These are phyloP conservation scores for Caradrina clavipalpis DNA, from an alignment of 2,888 invertebrate species.

Conservation along the genomic window DNA sequence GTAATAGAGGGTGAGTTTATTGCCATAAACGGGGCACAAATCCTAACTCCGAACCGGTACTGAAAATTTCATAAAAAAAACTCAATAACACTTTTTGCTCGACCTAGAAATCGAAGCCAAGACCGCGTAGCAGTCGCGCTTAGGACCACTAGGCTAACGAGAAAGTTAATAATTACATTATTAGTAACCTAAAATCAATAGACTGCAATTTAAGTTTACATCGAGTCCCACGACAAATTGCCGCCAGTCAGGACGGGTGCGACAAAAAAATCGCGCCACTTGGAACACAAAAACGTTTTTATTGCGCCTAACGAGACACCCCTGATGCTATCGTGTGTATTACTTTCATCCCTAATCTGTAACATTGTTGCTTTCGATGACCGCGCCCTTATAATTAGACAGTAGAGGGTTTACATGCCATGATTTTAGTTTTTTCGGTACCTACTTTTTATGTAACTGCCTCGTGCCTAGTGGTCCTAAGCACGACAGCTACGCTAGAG, in stretches of 20 bases:
- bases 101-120: too few relatives aligned
- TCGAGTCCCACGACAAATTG: constrained; percentile 82
- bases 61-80: too few relatives aligned
- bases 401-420: constrained; percentile 76
- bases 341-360: constrained; percentile 89
- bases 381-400: constrained; percentile 84
- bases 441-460: neutral
- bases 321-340: constrained; percentile 87
- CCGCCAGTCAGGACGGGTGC: constrained; percentile 80
- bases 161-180: too few relatives aligned
- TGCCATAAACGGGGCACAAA: too few relatives aligned
- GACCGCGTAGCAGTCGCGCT: too few relatives aligned
- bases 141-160: too few relatives aligned
- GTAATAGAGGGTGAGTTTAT: too few relatives aligned
- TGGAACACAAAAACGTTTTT: constrained; percentile 83
- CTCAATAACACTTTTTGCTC: too few relatives aligned
- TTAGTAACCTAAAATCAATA: neutral
- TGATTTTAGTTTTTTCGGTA: too few relatives aligned
- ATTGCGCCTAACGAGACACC: constrained; percentile 86
- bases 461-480: too few relatives aligned
- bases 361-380: constrained; percentile 77
- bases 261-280: constrained; percentile 88
- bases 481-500: too few relatives aligned
- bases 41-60: too few relatives aligned
- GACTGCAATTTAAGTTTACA: constrained; percentile 56